Evolutionary conservation across 2,888 invertebrate genomes (phyloP).

Genomic region (Sympetrum striolatum): DNA sequence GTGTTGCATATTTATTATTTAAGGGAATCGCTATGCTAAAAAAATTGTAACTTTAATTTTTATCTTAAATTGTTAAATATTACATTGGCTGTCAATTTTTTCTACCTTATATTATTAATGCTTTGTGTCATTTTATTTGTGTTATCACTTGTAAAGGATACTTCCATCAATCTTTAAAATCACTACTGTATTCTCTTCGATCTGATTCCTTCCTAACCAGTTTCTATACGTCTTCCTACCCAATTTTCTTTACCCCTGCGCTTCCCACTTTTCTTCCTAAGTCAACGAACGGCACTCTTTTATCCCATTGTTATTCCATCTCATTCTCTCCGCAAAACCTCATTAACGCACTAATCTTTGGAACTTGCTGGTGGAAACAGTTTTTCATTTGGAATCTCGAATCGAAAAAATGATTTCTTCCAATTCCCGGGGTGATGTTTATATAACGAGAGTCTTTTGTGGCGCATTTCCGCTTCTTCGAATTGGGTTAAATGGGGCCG

Average conservation of each 20-base stretch:
- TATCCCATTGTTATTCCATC: background rate
- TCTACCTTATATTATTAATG: no score
- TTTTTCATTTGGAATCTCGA: background rate
- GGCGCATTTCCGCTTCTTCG: background rate
- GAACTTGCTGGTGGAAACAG: background rate
- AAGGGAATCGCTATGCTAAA: no score
- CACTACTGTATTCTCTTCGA: no score
- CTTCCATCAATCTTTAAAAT: no score
- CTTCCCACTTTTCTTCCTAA: background rate
- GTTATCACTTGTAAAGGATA: no score
- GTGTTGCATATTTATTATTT: no score
- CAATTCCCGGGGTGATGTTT: background rate
- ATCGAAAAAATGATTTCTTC: background rate
- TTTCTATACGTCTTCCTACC: background rate
- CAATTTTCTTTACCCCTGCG: background rate
- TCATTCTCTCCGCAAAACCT: background rate
- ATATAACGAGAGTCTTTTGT: background rate
- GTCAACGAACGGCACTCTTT: background rate
- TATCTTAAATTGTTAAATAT: no score
- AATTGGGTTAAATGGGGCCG: background rate
- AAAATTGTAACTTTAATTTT: no score
- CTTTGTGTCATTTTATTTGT: no score
- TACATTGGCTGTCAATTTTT: no score
- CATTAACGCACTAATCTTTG: conserved; percentile 36
- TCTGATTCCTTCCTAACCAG: background rate